These are phyloP conservation scores for Octopus bimaculoides DNA, from an alignment of 1,140 invertebrate species.

Conservation along the genomic window DNA sequence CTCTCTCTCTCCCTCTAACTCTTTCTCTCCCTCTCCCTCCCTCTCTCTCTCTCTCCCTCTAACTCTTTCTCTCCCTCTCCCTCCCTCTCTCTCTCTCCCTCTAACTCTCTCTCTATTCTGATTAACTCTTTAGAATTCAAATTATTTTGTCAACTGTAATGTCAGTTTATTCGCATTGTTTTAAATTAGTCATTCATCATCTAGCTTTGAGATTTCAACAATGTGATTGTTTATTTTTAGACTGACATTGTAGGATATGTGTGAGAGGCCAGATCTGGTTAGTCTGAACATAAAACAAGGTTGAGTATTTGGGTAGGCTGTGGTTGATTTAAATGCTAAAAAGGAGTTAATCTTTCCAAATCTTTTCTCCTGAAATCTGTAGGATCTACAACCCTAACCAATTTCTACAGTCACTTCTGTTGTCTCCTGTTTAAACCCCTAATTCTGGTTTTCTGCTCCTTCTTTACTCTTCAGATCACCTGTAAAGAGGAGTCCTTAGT, in stretches of 20 bases:
- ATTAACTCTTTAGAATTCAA: neutral
- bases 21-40: neutral
- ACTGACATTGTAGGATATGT: neutral
- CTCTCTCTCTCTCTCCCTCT: too few species aligned
- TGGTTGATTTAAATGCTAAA: too few species aligned
- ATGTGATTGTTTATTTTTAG: neutral
- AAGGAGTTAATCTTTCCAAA: too few species aligned
- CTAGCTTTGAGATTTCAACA: neutral
- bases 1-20: neutral
- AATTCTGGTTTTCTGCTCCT: neutral
- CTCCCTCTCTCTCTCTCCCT: too few species aligned
- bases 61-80: too few species aligned
- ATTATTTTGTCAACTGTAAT: neutral
- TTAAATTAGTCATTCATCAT: neutral
- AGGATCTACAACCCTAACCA: too few species aligned
- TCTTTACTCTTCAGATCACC: slow-evolving; percentile 39
- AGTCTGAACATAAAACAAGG: too few species aligned
- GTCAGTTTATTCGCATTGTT: too few species aligned
- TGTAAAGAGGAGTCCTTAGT: slow-evolving; percentile 55
- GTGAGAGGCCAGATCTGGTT: too few species aligned
- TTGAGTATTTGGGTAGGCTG: too few species aligned
- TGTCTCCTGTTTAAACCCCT: neutral
- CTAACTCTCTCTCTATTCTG: neutral
- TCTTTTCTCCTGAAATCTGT: too few species aligned
- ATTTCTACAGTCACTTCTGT: too few species aligned